Base-by-base conservation (phyloP, 2,888 invertebrate genomes). In the Phyllotreta cruciferae region DNA sequence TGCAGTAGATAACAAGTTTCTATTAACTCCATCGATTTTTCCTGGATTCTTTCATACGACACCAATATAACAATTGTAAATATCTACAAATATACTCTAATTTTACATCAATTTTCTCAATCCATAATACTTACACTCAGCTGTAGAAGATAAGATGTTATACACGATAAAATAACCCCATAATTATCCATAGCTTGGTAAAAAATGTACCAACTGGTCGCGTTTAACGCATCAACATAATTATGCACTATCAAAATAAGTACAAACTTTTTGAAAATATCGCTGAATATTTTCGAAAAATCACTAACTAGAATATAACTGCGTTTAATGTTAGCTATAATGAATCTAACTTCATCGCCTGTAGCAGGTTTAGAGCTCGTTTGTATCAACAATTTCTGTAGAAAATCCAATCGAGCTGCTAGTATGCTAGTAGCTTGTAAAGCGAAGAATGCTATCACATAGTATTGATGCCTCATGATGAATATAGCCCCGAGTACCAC, bases 1-100 rank as follows among this genome's bases (percentile, higher is more conserved):
- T 53, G 53, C 11, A 53, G 39, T 4, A 53, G 37, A 35, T 53
- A 53, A 39, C 53, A 53, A 1, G 53, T 53, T 11, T 53, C 53
- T 11, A 53, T 24, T 24, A 53, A 11, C 7, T 53, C 14, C n/a
- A 6, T 13, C 8, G 13, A 14, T 38, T 14, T 37, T 11, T 35
- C 39, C 14, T 53, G 38, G 38, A 53, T 6, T 53, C 11, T 53
- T 11, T 53, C 53, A 4, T 39, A 53, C 8, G 53, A 53, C 5
- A 53, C 11, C 5, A 53, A 14, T 11, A 53, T 53, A 9, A 53
- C 8, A 0, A 39, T n/a, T 7, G 53, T 38, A 6, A 53, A 53
- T 7, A 53, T 13, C 53, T 53, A 24, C n/a, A 53, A 53, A 13
- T 14, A 3, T 10, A 37, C 3, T 53, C 3, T 6, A 6, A n/a